phyloP scores from a whole-genome alignment of 2,113 vertebrate genomes.

The Copsychus sechellarum region DNA sequence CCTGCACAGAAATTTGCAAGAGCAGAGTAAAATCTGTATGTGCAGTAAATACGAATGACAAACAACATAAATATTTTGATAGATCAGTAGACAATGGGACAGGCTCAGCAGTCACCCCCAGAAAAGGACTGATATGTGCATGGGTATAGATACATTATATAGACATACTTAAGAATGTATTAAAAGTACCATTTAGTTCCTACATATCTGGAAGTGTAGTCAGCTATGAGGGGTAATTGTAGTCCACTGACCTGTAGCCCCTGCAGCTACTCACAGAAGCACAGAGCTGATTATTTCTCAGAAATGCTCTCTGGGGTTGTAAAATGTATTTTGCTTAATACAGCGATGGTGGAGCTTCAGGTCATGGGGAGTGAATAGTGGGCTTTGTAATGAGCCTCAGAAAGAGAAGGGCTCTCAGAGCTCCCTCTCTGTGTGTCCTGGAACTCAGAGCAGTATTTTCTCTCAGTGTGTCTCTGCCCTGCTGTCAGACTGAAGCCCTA shows the following conservation, averaged over 20 bases:
- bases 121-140: neutral
- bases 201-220: neutral
- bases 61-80: neutral
- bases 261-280: neutral
- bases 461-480: neutral
- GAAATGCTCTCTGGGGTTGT: neutral
- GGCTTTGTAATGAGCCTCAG: constrained; percentile 11
- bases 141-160: neutral
- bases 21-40: neutral
- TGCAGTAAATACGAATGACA: neutral
- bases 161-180: neutral
- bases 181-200: neutral
- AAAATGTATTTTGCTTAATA: constrained; percentile 33
- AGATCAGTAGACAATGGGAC: neutral
- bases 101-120: neutral
- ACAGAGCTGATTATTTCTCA: constrained; percentile 30
- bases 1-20: neutral
- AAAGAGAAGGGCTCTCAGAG: neutral
- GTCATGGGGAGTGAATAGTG: neutral
- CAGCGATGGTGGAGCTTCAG: neutral
- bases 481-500: neutral
- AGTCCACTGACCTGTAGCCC: neutral
- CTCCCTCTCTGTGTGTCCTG: neutral
- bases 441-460: neutral
- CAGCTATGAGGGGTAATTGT: neutral